These are phyloP conservation scores for Halcyon leucocephala DNA, from an alignment of 2,797 vertebrate genomes.

Conservation along the genomic window DNA sequence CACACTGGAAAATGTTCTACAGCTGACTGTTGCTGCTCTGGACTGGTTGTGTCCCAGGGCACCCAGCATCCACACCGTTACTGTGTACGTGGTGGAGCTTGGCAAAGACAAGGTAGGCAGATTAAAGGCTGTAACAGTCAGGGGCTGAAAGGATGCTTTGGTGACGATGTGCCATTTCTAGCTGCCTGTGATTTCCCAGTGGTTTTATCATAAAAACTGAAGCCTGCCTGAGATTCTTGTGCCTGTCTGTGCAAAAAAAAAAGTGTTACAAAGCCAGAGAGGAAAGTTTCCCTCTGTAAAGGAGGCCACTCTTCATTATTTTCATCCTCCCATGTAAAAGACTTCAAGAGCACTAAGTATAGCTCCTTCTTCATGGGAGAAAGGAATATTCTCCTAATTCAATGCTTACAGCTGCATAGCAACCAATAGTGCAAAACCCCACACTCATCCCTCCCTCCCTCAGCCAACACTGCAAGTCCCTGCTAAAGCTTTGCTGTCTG, in stretches of 20 bases:
- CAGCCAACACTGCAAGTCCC: not conserved
- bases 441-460: not conserved
- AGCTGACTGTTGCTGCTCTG: constrained; percentile 69
- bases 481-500: not conserved
- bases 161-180: not conserved
- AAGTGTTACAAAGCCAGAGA: not conserved
- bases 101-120: constrained; percentile 66
- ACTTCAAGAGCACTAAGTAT: not conserved
- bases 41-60: constrained; percentile 70
- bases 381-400: not conserved
- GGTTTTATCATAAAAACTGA: not conserved
- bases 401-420: not conserved
- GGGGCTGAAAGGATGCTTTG: not conserved
- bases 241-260: not conserved
- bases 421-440: not conserved
- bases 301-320: not conserved
- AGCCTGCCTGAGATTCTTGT: not conserved
- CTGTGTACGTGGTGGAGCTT: constrained; percentile 68
- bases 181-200: not conserved
- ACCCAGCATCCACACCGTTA: constrained; percentile 48
- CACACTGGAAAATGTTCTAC: constrained; percentile 65
- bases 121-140: not conserved
- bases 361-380: not conserved
- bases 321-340: not conserved
- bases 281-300: not conserved